Base-by-base conservation (phyloP, 2,797 vertebrate genomes). In the Melanotaenia boesemani region DNA sequence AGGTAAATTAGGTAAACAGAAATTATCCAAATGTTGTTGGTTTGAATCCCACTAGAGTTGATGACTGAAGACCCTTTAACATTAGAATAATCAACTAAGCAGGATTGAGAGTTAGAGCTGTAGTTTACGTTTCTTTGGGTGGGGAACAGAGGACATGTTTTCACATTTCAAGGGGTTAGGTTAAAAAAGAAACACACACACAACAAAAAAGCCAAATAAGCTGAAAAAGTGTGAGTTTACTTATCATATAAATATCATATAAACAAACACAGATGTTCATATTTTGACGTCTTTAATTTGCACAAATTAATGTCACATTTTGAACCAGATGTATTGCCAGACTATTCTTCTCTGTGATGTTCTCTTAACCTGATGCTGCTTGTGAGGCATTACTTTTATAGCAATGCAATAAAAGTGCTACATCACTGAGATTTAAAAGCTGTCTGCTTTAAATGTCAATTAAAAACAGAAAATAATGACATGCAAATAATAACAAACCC, bases 191-290 rank as follows among this genome's bases (percentile, higher is more conserved):
- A 44, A 18, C 41, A 44, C 13, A 39, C 36, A 39, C 39, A 18
- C 2, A 16, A 16, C 11, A 44, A 52, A 52, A 1, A 15, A 12
- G 50, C 50, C 13, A 3, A 18, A 11, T 61, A 57, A 69, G 63
- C 46, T 50, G 34, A 28, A 16, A 39, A 44, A 22, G 26, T 44
- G 60, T 37, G 63, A 80, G 60, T 82, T 71, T 57, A 73, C 81
- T 84, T 28, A 28, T 28, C 26, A 28, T 28, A 28, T 28, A 28
- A 28, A 28, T 30, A 70, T 67, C 15, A 55, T 32, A 39, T 70
- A 73, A 82, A 76, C 67, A 77, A 80, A 73, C 44, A 36, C 28
- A 41, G 11, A 37, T 82, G 37, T 63, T 77, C 57, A 77, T 80
- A 30, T 74, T 67, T 63, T 67, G 50, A 58, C 28, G 65, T 76